phyloP scores from a whole-genome alignment of 2,888 invertebrate species.

The Caenorhabditis macrosperma region DNA sequence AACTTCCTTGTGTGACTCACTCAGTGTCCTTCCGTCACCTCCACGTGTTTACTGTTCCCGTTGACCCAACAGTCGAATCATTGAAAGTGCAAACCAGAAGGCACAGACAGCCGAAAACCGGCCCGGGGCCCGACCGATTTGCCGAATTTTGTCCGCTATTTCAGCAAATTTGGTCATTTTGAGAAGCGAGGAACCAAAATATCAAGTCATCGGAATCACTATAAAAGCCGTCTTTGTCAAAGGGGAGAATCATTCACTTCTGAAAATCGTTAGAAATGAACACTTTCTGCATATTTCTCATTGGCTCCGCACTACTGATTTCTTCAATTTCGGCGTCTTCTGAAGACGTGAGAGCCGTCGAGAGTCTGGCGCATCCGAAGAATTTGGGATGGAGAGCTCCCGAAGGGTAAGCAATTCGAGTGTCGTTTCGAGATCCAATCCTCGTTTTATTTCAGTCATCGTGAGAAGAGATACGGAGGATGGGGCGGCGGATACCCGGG shows the following conservation, averaged over 20 bases:
- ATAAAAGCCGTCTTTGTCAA: not conserved
- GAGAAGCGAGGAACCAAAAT: not conserved
- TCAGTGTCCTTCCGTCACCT: no score
- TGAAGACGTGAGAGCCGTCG: not conserved
- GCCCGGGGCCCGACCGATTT: not conserved
- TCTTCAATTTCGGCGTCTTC: not conserved
- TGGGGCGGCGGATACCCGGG: constrained; percentile 37
- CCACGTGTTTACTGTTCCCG: not conserved
- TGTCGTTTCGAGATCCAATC: not conserved
- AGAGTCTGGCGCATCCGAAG: constrained; percentile 28
- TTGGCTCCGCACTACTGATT: not conserved
- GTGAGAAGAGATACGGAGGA: constrained; percentile 41
- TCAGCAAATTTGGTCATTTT: constrained; percentile 1
- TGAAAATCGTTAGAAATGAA: not conserved
- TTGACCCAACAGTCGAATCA: not conserved
- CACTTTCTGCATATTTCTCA: not conserved
- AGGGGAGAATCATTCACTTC: not conserved
- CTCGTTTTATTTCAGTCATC: constrained; percentile 30
- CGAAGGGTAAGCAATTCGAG: constrained; percentile 34
- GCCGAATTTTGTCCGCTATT: constrained; percentile 5
- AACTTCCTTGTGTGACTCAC: no score
- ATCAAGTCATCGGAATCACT: not conserved
- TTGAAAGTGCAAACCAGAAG: not conserved
- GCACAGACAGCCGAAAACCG: not conserved
- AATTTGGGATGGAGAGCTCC: constrained; percentile 47